These are phyloP conservation scores for Hipposideros larvatus DNA, from an alignment of 2,797 vertebrate species.

Conservation along the genomic window DNA sequence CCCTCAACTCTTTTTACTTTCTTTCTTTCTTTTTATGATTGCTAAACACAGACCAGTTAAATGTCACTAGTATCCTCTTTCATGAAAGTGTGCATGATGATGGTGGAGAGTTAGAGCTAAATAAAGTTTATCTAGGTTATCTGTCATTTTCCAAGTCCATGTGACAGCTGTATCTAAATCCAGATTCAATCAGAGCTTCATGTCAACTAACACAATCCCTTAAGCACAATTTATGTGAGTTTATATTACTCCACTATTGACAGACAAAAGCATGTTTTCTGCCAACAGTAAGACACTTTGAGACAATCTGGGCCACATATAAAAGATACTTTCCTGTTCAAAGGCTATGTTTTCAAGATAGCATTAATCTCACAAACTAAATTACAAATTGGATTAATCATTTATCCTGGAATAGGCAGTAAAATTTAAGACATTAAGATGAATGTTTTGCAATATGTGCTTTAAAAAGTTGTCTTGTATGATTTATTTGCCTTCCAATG, in stretches of 20 bases:
- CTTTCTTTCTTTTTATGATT: neutral
- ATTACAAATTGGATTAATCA: conserved; percentile 64
- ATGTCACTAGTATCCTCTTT: neutral
- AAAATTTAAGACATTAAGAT: conserved; percentile 51
- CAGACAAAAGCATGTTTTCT: conserved; percentile 66
- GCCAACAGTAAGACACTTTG: neutral
- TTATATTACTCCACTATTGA: neutral
- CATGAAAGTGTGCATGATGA: neutral
- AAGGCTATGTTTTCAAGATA: neutral
- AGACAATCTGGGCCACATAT: neutral
- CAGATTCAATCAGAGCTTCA: conserved; percentile 29
- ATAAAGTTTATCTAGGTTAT: conserved; percentile 53
- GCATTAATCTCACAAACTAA: conserved; percentile 51
- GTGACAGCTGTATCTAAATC: conserved; percentile 63
- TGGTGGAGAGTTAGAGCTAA: neutral
- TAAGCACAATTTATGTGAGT: neutral
- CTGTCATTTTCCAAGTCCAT: conserved; percentile 23
- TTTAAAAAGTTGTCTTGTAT: conserved; percentile 59
- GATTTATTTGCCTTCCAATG: neutral
- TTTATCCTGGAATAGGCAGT: conserved; percentile 57
- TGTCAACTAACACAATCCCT: conserved; percentile 40
- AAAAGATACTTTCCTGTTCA: conserved; percentile 28
- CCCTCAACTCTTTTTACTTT: neutral
- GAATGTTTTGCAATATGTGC: conserved; percentile 1
- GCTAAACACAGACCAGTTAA: neutral